Conservation (phyloP, 2,797 vertebrate genomes). For the Moxostoma hubbsi region DNA sequence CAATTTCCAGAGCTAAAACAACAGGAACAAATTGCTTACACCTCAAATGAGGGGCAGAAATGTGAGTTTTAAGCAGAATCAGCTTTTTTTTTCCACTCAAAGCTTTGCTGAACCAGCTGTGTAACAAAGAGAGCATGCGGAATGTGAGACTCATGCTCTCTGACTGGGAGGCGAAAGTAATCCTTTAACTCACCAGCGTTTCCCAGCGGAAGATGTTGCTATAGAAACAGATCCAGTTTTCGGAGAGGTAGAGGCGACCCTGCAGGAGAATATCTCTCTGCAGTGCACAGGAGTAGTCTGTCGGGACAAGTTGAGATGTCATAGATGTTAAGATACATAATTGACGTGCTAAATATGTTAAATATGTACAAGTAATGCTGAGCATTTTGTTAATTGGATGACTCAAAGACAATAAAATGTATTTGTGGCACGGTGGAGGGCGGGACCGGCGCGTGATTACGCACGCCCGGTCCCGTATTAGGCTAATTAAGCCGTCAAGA, state of each 20-base stretch:
- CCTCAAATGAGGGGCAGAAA: not conserved
- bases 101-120: not conserved
- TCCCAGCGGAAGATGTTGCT: constrained; percentile 99
- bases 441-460: too few relatives aligned
- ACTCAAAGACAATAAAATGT: too few relatives aligned
- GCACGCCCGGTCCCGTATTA: too few relatives aligned
- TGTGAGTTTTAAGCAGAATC: too few relatives aligned
- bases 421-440: too few relatives aligned
- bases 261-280: constrained; percentile 98
- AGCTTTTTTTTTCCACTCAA: not conserved
- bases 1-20: not conserved
- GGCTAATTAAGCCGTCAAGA: too few relatives aligned
- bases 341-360: not conserved
- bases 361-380: too few relatives aligned
- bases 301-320: constrained; percentile 9
- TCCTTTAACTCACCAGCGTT: constrained; percentile 84
- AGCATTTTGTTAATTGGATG: too few relatives aligned
- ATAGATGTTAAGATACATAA: not conserved
- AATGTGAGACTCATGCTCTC: not conserved
- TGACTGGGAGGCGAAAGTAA: not conserved
- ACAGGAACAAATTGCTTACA: not conserved
- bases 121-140: not conserved
- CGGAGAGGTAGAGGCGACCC: constrained; percentile 99
- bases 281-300: constrained; percentile 98
- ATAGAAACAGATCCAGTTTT: constrained; percentile 99